Percentiles rank a stretch among this genome's conserved stretches.
Conservation (phyloP, 2,113 vertebrate species). For the Osmerus eperlanus region DNA sequence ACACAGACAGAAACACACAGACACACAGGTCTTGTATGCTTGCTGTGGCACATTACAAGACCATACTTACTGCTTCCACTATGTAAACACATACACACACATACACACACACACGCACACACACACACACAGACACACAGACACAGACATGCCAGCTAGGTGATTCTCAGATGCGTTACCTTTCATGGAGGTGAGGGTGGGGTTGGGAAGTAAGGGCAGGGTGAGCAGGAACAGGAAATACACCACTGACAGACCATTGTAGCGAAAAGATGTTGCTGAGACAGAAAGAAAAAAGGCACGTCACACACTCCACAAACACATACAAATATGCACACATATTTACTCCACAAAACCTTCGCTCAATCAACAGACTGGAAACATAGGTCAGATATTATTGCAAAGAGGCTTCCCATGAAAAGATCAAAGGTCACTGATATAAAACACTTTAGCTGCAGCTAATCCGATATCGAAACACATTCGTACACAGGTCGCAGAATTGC, state of each 20-base stretch:
- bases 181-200: constrained; percentile 52
- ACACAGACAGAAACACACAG: constrained; percentile 9
- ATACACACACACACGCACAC: background rate
- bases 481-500: too few relatives aligned
- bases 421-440: too few relatives aligned
- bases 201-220: constrained; percentile 61
- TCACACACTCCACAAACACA: background rate
- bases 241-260: constrained; percentile 65
- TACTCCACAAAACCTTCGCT: too few relatives aligned
- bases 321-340: too few relatives aligned
- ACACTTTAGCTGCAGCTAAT: too few relatives aligned
- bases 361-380: background rate
- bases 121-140: background rate
- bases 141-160: background rate
- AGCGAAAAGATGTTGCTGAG: constrained; percentile 66
- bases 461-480: too few relatives aligned
- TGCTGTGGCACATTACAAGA: too few relatives aligned
- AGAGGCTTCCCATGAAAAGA: too few relatives aligned
- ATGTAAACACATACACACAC: background rate
- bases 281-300: constrained; percentile 3
- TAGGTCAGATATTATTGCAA: too few relatives aligned
- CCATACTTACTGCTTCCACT: background rate
- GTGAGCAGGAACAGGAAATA: constrained; percentile 67
- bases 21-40: background rate
- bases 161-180: constrained; percentile 32